A percentile compares a stretch with the other conserved stretches of the same genome.
phyloP scores from a whole-genome alignment of 2,797 vertebrate genomes.

The Coregonus sp. region DNA sequence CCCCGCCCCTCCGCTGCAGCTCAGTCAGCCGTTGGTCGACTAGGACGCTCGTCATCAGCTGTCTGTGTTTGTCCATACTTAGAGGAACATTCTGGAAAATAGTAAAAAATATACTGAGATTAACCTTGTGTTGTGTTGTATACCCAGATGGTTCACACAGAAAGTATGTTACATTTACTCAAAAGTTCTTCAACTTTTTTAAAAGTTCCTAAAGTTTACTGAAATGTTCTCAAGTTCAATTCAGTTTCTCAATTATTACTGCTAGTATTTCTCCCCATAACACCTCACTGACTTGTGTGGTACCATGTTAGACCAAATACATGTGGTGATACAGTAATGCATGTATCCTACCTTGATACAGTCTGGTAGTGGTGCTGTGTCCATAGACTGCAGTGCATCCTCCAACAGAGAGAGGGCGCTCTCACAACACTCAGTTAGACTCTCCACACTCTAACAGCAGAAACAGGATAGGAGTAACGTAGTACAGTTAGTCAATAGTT shows the following conservation, averaged over 20 bases:
- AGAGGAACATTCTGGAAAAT: conserved; percentile 69
- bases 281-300: not conserved
- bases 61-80: conserved; percentile 77
- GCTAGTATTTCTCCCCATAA: not conserved
- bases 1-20: conserved; percentile 84
- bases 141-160: not conserved
- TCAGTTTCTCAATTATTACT: not conserved
- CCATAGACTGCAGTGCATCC: conserved; percentile 74
- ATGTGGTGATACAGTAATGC: not conserved
- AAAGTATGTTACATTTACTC: not conserved
- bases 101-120: not conserved
- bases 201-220: not conserved
- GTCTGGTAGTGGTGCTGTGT: conserved; percentile 70
- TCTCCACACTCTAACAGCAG: conserved; percentile 74
- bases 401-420: conserved; percentile 75
- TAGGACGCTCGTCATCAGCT: conserved; percentile 83
- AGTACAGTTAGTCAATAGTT: not conserved
- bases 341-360: conserved; percentile 67
- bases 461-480: not conserved
- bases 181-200: not conserved
- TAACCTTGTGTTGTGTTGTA: not conserved
- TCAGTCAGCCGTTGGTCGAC: conserved; percentile 83
- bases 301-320: not conserved
- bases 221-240: not conserved
- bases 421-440: conserved; percentile 75